These are phyloP conservation scores for Stenichneumon culpator DNA, from an alignment of 2,888 invertebrate genomes.

Conservation along the genomic window DNA sequence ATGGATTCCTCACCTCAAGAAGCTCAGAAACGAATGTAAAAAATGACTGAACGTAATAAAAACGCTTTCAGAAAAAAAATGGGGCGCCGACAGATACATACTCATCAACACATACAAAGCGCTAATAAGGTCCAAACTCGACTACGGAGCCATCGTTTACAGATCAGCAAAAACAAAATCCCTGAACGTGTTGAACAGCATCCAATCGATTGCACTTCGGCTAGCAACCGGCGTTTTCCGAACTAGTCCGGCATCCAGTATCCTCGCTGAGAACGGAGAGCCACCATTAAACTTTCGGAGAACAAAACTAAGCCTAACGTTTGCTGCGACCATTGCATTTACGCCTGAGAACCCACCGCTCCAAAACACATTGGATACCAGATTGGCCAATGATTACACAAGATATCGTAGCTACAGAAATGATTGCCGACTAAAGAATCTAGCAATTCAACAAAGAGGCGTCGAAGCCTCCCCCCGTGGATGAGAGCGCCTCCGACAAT, in stretches of 20 bases:
- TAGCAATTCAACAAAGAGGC: constrained; percentile 69
- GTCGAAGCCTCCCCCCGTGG: not conserved
- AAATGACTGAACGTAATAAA: constrained; percentile 65
- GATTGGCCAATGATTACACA: not conserved
- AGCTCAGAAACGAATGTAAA: constrained; percentile 50
- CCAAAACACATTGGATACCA: not conserved
- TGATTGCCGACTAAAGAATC: constrained; percentile 77
- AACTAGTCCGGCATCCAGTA: constrained; percentile 50
- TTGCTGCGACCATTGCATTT: constrained; percentile 17
- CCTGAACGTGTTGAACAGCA: not conserved
- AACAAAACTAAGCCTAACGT: constrained; percentile 14
- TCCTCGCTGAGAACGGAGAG: constrained; percentile 38
- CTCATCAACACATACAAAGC: constrained; percentile 60
- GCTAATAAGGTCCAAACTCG: constrained; percentile 57
- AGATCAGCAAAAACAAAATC: constrained; percentile 31
- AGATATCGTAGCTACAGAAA: constrained; percentile 20
- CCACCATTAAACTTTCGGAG: constrained; percentile 44
- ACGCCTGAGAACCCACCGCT: constrained; percentile 25
- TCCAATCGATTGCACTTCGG: constrained; percentile 15
- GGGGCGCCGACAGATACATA: constrained; percentile 50
- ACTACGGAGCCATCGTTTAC: constrained; percentile 61
- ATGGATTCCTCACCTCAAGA: constrained; percentile 40
- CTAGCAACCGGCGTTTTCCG: constrained; percentile 59
- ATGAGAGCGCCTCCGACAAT: not conserved
- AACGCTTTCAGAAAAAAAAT: constrained; percentile 50